Evolutionary conservation across 1,140 invertebrate species (phyloP).

Genomic region (Marisa cornuarietis): DNA sequence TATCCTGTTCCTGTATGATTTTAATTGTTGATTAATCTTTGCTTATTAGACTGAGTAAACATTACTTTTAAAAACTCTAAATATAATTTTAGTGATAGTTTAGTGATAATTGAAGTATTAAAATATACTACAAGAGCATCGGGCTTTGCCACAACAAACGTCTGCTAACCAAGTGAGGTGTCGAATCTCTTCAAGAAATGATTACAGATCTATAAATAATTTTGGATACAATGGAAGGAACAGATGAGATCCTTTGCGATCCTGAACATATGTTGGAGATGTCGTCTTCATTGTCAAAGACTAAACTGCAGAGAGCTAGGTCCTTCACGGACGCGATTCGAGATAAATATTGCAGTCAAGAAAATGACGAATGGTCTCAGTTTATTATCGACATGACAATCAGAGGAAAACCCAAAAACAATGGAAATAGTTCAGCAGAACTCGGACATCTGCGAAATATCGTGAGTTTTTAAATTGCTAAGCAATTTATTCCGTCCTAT

Average conservation of each 20-base stretch:
- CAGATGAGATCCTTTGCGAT: not conserved
- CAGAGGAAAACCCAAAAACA: constrained; percentile 39
- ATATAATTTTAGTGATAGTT: too few relatives aligned
- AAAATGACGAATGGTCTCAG: constrained; percentile 31
- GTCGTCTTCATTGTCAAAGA: constrained; percentile 8
- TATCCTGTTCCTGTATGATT: too few relatives aligned
- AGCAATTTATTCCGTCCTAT: too few relatives aligned
- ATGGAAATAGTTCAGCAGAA: constrained; percentile 40
- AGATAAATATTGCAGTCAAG: constrained; percentile 49
- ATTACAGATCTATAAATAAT: constrained; percentile 22
- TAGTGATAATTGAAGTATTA: too few relatives aligned
- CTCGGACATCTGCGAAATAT: constrained; percentile 50
- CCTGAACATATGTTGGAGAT: not conserved
- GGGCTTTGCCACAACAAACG: constrained; percentile 10
- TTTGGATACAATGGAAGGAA: constrained; percentile 12
- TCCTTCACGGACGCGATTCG: constrained; percentile 52
- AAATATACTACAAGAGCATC: not conserved
- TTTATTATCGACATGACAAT: constrained; percentile 41
- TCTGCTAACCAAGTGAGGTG: constrained; percentile 6
- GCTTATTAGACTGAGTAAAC: too few relatives aligned
- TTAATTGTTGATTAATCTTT: too few relatives aligned
- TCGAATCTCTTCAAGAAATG: constrained; percentile 1
- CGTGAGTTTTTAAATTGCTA: constrained; percentile 32
- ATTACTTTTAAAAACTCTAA: too few relatives aligned
- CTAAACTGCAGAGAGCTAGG: constrained; percentile 32